A percentile compares a stretch with the other conserved stretches of the same genome.
Conservation (phyloP, 1,140 invertebrate genomes). For the Pseudomyrmex flavicornis region DNA sequence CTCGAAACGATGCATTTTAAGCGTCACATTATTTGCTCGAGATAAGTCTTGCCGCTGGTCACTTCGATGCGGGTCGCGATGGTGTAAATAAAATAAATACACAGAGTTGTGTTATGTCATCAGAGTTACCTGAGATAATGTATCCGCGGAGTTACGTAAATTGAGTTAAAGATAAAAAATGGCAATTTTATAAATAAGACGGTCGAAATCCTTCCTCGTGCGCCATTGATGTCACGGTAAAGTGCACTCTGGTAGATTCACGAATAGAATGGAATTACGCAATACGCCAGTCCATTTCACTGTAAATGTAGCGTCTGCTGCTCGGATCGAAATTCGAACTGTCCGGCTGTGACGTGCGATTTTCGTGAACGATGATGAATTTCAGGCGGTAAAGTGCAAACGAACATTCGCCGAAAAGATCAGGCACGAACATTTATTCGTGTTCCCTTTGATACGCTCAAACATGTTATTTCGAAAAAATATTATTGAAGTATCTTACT, state of each 20-base stretch:
- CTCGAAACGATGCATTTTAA: background rate
- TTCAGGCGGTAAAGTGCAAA: conserved; percentile 13
- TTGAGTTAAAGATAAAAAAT: background rate
- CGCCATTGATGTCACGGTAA: conserved; percentile 20
- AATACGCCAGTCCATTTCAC: conserved; percentile 45
- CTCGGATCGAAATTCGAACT: conserved; percentile 32
- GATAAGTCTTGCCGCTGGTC: background rate
- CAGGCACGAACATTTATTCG: background rate
- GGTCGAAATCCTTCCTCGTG: background rate
- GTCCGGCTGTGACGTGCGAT: conserved; percentile 26
- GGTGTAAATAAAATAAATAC: background rate
- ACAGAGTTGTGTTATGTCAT: too few species aligned
- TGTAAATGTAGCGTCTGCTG: conserved; percentile 21
- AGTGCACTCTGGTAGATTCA: conserved; percentile 30
- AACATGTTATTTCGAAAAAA: background rate
- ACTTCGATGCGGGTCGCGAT: background rate
- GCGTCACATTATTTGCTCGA: background rate
- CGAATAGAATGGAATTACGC: conserved; percentile 38
- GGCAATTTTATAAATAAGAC: background rate
- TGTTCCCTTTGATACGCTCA: background rate
- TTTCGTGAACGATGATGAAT: conserved; percentile 24
- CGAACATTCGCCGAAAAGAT: conserved; percentile 3
- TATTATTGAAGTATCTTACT: background rate
- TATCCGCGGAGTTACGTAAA: background rate
- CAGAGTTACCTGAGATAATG: too few species aligned